Base-by-base conservation (phyloP, 1,140 invertebrate species). In the Orussus abietinus region DNA sequence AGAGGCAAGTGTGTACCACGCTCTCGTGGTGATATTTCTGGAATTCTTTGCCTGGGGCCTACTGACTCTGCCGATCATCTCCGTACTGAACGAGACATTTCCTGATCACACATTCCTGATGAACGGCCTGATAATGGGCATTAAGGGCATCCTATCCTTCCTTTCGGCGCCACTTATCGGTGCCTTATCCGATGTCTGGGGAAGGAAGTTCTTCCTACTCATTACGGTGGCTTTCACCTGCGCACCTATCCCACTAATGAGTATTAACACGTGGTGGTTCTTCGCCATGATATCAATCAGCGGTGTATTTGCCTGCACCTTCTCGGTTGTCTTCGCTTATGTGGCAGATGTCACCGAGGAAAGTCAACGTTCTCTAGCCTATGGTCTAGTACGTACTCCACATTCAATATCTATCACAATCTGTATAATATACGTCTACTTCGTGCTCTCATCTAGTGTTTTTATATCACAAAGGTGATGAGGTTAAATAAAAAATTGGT, bases 1-100 rank as follows among this genome's bases (percentile, higher is more conserved):
- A 47, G 88, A 93, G 64, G 91, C 96, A 37, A 94, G 89, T 63
- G 86, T 99, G 25, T 95, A 96, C 74, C 96, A 99, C 83, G 96
- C 96, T 31, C 76, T 99, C 63, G 86, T 99, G 55, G 92, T 99
- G 54, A 99, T 99, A 74, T 99, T 99, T 77, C 78, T 99, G 69
- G 96, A 99, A 78, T 99, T 98, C 77, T 99, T 99, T 75, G 91
- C 96, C 41, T 99, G 96, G 96, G 96, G 96, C 39, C 79, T 99
- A 47, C 80, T 99, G 30, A 99, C 95, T 26, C 93, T 96, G 78
- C 96, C 96, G 32, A 90, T 98, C 64, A 99, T 99, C 67, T 86
- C 89, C 51, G 96, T 96, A 51, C 75, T 99, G 48, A 96, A 98
- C 72, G 85, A 90, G 53, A 98, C 96, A 33, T 99, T 99, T 77